These are phyloP conservation scores for Hycleus phaleratus DNA, from an alignment of 1,140 invertebrate species.

Conservation along the genomic window DNA sequence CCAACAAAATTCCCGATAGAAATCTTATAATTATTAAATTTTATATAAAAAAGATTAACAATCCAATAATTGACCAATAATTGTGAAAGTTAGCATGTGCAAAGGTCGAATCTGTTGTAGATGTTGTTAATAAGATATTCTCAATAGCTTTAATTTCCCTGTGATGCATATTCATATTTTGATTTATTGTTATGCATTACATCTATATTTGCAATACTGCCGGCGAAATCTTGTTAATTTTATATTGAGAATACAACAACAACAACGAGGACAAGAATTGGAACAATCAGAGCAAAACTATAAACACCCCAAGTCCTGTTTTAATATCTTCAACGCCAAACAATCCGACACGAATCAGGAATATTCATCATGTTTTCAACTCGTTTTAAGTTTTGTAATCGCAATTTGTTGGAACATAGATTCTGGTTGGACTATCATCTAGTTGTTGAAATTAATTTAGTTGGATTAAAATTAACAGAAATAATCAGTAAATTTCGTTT, in stretches of 20 bases:
- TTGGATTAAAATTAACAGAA: too few relatives aligned
- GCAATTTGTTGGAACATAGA: background rate
- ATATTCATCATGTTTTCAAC: constrained; percentile 18
- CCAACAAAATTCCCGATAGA: too few relatives aligned
- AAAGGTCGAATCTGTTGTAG: too few relatives aligned
- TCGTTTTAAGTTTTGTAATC: constrained; percentile 15
- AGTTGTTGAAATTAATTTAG: too few relatives aligned
- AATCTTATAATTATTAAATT: too few relatives aligned
- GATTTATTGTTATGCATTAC: constrained; percentile 26
- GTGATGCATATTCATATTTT: constrained; percentile 23
- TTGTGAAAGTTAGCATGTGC: too few relatives aligned
- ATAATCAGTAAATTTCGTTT: too few relatives aligned
- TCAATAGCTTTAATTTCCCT: constrained; percentile 19
- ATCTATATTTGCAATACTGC: constrained; percentile 20
- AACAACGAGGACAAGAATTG: background rate
- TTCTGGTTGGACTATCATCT: too few relatives aligned
- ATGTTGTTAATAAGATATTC: constrained; percentile 19
- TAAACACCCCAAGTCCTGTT: constrained; percentile 1
- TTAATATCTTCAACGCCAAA: constrained; percentile 8
- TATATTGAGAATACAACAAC: constrained; percentile 7
- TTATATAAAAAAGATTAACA: too few relatives aligned
- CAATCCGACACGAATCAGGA: background rate
- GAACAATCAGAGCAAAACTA: constrained; percentile 5
- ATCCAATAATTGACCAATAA: too few relatives aligned
- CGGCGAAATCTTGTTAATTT: constrained; percentile 20